phyloP scores from a whole-genome alignment of 2,113 vertebrate species.

The Pelobates fuscus region DNA sequence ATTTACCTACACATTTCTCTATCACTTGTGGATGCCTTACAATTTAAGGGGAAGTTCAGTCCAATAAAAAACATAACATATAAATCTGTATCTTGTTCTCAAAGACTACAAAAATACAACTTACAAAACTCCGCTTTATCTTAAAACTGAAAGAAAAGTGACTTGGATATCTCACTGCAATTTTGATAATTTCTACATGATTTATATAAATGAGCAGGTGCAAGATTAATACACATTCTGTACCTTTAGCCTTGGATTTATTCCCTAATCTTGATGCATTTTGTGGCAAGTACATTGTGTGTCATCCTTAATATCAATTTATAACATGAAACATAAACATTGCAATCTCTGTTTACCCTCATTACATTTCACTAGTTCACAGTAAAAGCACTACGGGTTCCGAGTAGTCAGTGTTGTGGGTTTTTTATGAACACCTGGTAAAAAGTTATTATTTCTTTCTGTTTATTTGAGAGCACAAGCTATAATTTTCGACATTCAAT shows the following conservation, averaged over 20 bases:
- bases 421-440: neutral
- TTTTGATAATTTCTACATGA: no score
- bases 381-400: conserved; percentile 9
- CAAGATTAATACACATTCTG: conserved; percentile 11
- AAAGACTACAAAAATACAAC: no score
- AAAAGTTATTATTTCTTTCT: conserved; percentile 20
- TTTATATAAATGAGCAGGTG: neutral
- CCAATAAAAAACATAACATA: no score
- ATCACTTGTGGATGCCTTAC: no score
- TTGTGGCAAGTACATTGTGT: conserved; percentile 12
- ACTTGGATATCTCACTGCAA: no score
- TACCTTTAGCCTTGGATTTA: neutral
- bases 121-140: no score
- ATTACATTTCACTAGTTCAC: conserved; percentile 2
- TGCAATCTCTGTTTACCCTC: conserved; percentile 21
- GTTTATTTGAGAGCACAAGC: neutral
- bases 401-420: conserved; percentile 10
- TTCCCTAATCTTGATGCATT: conserved; percentile 21
- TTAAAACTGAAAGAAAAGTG: no score
- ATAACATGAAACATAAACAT: conserved; percentile 32
- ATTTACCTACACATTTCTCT: no score
- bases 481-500: neutral
- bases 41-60: no score
- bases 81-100: no score
- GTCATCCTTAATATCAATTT: conserved; percentile 14